Conservation (phyloP, 2,888 invertebrate genomes). For the Tachina lurida region DNA sequence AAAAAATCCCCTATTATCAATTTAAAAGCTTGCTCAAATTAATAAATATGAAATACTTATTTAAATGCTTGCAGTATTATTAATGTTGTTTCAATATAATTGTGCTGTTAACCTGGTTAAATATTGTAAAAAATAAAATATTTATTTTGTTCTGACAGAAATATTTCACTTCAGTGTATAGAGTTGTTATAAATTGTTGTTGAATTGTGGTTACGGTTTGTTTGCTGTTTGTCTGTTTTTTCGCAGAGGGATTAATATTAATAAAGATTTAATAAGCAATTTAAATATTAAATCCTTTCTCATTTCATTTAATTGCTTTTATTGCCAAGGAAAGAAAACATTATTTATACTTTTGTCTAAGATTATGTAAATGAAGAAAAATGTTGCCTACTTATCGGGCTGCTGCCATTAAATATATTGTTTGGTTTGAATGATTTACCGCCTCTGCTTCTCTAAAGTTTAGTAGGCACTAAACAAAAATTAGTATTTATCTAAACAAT, state of each 20-base stretch:
- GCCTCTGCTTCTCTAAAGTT: conserved; percentile 27
- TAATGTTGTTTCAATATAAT: conserved; percentile 22
- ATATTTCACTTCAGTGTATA: conserved; percentile 23
- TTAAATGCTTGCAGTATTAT: conserved; percentile 18
- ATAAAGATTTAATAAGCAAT: conserved; percentile 55
- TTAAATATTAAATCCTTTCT: conserved; percentile 54
- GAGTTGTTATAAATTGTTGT: conserved; percentile 12
- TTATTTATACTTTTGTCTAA: not conserved
- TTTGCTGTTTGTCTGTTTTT: conserved; percentile 28
- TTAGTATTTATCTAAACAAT: conserved; percentile 26
- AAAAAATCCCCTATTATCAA: not conserved
- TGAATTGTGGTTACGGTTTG: conserved; percentile 24
- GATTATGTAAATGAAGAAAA: conserved; percentile 7
- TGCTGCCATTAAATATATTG: conserved; percentile 12
- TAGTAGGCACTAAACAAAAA: conserved; percentile 15
- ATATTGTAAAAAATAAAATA: conserved; percentile 59
- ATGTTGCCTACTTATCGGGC: conserved; percentile 45
- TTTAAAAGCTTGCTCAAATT: not conserved
- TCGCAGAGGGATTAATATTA: not conserved
- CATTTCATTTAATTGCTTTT: conserved; percentile 55
- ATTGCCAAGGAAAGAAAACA: not conserved
- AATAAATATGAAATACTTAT: conserved; percentile 15
- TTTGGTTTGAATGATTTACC: conserved; percentile 53
- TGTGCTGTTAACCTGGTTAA: conserved; percentile 36
- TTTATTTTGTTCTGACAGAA: conserved; percentile 60